Conservation (phyloP, 1,140 invertebrate genomes). For the Drosophila repletoides region DNA sequence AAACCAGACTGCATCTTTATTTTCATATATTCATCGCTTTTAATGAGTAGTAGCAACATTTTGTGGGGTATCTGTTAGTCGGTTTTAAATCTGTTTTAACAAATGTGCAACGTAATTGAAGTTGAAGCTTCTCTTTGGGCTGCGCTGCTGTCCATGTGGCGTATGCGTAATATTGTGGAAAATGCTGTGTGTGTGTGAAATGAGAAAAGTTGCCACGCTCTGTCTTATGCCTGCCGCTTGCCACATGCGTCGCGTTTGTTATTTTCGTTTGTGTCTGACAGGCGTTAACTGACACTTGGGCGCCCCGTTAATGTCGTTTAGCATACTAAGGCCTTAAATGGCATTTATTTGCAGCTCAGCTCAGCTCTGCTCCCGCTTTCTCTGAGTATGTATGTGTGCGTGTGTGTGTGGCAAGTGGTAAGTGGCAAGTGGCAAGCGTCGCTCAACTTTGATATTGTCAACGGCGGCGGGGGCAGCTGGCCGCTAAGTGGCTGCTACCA, state of each 20-base stretch:
- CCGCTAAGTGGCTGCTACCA: conserved; percentile 29
- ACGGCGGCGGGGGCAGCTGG: conserved; percentile 22
- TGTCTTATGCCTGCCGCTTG: conserved; percentile 23
- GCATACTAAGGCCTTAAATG: conserved; percentile 78
- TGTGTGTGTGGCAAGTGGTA: conserved; percentile 11
- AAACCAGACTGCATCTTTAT: not conserved
- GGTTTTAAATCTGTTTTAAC: not conserved
- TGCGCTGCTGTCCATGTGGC: conserved; percentile 31
- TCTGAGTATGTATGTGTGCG: not conserved
- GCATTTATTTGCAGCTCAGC: conserved; percentile 69
- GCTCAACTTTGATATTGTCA: conserved; percentile 69
- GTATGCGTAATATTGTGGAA: conserved; percentile 54
- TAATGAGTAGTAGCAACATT: not conserved
- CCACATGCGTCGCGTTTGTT: no score
- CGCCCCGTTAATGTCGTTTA: conserved; percentile 72
- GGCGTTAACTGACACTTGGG: conserved; percentile 74
- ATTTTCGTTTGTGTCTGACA: conserved; percentile 45
- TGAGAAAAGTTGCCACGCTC: conserved; percentile 5
- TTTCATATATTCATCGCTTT: no score
- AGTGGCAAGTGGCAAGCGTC: conserved; percentile 21
- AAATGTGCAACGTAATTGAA: conserved; percentile 56
- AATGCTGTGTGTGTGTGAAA: conserved; percentile 19
- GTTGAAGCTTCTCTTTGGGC: conserved; percentile 28
- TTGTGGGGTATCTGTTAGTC: not conserved
- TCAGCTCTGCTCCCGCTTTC: not conserved